Conservation (phyloP, 2,113 vertebrate genomes). For the Diadophis punctatus region DNA sequence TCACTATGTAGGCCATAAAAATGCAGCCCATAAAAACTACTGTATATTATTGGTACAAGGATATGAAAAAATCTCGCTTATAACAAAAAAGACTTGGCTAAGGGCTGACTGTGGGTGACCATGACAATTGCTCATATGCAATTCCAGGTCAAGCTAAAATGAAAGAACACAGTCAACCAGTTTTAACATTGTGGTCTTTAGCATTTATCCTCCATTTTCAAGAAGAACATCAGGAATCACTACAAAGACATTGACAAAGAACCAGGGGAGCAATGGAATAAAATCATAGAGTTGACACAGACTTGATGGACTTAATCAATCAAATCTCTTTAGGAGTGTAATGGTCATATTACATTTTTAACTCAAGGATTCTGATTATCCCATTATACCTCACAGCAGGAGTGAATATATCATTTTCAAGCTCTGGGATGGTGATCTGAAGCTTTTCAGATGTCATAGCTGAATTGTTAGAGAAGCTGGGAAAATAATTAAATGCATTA, state of each 20-base stretch:
- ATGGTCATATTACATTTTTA: background rate
- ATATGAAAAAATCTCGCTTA: background rate
- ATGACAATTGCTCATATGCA: background rate
- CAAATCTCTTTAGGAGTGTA: background rate
- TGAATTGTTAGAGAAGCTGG: background rate
- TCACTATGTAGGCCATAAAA: background rate
- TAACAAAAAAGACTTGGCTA: background rate
- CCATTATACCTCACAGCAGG: background rate
- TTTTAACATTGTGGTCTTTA: background rate
- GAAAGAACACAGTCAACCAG: background rate
- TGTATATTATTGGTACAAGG: background rate
- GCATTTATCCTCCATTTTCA: background rate
- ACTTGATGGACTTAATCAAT: background rate
- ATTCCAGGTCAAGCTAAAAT: background rate
- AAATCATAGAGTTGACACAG: background rate
- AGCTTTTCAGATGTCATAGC: background rate
- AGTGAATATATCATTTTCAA: background rate
- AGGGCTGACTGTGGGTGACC: background rate
- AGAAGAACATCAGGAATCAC: background rate
- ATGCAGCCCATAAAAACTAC: background rate
- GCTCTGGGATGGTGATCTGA: background rate
- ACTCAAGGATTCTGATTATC: background rate
- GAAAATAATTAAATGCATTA: background rate
- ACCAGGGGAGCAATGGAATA: background rate
- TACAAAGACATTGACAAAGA: background rate